Conservation (phyloP, 2,888 invertebrate species). For the Hyposoter dolosus region DNA sequence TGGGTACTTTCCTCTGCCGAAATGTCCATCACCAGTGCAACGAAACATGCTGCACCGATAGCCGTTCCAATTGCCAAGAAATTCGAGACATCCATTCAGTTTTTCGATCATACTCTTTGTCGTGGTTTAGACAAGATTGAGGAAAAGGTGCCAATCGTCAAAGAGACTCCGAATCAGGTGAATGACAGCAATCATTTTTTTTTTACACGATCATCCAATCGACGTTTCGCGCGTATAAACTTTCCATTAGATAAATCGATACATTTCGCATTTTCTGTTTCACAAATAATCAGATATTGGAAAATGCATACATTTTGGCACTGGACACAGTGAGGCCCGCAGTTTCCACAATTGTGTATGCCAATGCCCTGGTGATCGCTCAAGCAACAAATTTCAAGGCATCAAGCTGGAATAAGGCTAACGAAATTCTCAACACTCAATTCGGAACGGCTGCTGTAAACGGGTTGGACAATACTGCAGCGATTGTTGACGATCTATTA, state of each 20-base stretch:
- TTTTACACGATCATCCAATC: neutral
- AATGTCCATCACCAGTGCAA: conserved; percentile 85
- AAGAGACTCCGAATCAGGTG: conserved; percentile 87
- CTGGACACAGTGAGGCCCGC: conserved; percentile 77
- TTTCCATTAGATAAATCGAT: too few species aligned
- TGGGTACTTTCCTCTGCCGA: conserved; percentile 88
- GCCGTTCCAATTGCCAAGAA: conserved; percentile 87
- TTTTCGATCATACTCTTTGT: conserved; percentile 89
- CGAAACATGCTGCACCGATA: conserved; percentile 85
- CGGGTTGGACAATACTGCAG: conserved; percentile 89
- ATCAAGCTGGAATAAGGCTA: conserved; percentile 90
- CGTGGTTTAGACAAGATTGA: conserved; percentile 89
- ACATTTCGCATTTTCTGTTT: neutral
- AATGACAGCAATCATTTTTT: conserved; percentile 22
- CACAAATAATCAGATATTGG: conserved; percentile 76
- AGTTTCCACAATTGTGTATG: conserved; percentile 84
- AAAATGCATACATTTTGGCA: conserved; percentile 78
- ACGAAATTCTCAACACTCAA: conserved; percentile 89
- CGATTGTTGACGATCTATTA: conserved; percentile 89
- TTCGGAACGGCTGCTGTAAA: conserved; percentile 89
- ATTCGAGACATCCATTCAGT: conserved; percentile 86
- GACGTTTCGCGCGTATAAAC: neutral
- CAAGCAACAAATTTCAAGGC: conserved; percentile 89
- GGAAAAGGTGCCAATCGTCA: conserved; percentile 88
- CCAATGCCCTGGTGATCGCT: conserved; percentile 86